phyloP scores from a whole-genome alignment of 2,888 invertebrate genomes.

The Halocaridina rubra region DNA sequence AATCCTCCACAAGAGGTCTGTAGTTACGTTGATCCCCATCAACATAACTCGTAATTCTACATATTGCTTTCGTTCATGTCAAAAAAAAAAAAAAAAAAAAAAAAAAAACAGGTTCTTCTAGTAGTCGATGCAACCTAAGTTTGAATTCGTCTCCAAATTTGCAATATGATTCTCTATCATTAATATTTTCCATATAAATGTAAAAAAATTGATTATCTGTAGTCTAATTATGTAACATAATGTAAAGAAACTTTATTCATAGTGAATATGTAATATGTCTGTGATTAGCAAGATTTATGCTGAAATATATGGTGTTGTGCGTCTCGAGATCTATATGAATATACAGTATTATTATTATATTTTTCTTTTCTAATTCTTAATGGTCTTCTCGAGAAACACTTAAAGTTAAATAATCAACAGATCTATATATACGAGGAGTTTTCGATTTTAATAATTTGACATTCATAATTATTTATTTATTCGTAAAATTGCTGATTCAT shows the following conservation, averaged over 20 bases:
- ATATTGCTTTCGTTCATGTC: not conserved
- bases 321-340: no score
- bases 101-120: no score
- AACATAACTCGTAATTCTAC: not conserved
- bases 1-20: no score
- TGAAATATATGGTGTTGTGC: conserved; percentile 37
- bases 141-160: no score
- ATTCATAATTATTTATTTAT: conserved; percentile 6
- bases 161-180: no score
- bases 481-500: not conserved
- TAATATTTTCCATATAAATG: no score
- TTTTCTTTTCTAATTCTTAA: not conserved
- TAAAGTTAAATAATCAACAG: not conserved
- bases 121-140: no score
- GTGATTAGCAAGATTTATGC: not conserved
- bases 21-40: no score
- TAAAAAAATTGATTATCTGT: no score
- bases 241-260: not conserved
- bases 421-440: not conserved
- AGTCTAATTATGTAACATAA: no score
- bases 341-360: no score
- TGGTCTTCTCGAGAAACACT: not conserved
- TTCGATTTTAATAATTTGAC: not conserved
- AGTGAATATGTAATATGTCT: not conserved
- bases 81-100: no score